These are phyloP conservation scores for Catharus bicknelli DNA, from an alignment of 2,113 vertebrate species.

Conservation along the genomic window DNA sequence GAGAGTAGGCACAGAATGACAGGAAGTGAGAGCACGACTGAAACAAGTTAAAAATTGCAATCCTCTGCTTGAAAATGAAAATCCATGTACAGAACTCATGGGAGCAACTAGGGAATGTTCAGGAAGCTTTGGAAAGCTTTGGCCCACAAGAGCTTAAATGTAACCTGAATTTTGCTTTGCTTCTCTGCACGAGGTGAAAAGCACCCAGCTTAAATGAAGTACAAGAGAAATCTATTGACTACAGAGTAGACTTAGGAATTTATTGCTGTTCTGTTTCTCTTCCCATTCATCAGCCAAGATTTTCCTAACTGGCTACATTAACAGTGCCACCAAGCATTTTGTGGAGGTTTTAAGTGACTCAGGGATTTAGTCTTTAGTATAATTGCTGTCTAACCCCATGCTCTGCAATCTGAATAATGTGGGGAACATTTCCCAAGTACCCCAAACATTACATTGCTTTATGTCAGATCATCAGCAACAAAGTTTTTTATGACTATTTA, in stretches of 20 bases:
- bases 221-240: constrained; percentile 36
- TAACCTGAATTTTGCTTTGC: constrained; percentile 26
- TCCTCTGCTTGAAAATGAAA: constrained; percentile 25
- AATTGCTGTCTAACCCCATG: not conserved
- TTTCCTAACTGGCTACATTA: constrained; percentile 33
- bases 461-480: not conserved
- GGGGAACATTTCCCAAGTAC: not conserved
- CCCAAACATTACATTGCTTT: not conserved
- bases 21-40: not conserved
- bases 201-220: not conserved
- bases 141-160: not conserved
- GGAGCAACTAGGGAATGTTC: not conserved
- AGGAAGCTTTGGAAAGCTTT: constrained; percentile 40
- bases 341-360: constrained; percentile 20
- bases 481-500: not conserved
- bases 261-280: constrained; percentile 41
- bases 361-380: not conserved
- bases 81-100: constrained; percentile 12
- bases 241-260: not conserved
- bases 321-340: constrained; percentile 20
- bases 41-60: constrained; percentile 26
- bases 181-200: constrained; percentile 27
- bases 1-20: constrained; percentile 13
- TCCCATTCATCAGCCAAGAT: constrained; percentile 24
- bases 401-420: not conserved